A percentile compares a stretch with the other conserved stretches of the same genome.
phyloP scores from a whole-genome alignment of 1,140 invertebrate species.

The Anastrepha obliqua region DNA sequence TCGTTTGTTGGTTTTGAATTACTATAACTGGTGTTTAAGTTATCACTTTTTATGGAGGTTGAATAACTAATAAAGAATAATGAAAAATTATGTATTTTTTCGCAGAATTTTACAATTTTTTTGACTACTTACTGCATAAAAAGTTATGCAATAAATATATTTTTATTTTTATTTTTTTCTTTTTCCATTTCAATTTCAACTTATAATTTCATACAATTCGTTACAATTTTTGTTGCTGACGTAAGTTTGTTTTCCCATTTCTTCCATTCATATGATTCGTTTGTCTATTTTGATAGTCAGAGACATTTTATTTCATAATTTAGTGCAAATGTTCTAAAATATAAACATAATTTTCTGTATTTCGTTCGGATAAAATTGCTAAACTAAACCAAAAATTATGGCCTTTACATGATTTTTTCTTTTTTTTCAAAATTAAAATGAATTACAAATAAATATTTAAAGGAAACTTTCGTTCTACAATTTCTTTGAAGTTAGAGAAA shows the following conservation, averaged over 20 bases:
- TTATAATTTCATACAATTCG: constrained; percentile 30
- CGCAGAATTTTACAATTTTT: constrained; percentile 51
- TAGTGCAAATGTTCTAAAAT: not conserved
- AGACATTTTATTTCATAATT: no score
- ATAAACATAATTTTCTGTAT: not conserved
- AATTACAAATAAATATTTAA: constrained; percentile 10
- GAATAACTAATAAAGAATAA: not conserved
- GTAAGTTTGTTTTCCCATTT: constrained; percentile 29
- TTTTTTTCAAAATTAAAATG: not conserved
- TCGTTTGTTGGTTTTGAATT: not conserved
- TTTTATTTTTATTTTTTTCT: not conserved
- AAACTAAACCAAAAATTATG: not conserved
- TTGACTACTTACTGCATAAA: constrained; percentile 45
- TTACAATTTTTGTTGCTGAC: constrained; percentile 30
- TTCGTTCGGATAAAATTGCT: not conserved
- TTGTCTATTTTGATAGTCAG: not conserved
- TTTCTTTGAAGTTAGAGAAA: not conserved
- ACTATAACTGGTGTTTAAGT: constrained; percentile 20
- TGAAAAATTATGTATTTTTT: constrained; percentile 39
- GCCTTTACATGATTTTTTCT: not conserved
- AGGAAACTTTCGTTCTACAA: not conserved
- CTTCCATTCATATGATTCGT: not conserved
- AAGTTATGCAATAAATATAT: constrained; percentile 31
- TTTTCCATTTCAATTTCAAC: not conserved
- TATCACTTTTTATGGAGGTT: not conserved